Conservation (phyloP, 1,140 invertebrate genomes). For the Magallana gigas region DNA sequence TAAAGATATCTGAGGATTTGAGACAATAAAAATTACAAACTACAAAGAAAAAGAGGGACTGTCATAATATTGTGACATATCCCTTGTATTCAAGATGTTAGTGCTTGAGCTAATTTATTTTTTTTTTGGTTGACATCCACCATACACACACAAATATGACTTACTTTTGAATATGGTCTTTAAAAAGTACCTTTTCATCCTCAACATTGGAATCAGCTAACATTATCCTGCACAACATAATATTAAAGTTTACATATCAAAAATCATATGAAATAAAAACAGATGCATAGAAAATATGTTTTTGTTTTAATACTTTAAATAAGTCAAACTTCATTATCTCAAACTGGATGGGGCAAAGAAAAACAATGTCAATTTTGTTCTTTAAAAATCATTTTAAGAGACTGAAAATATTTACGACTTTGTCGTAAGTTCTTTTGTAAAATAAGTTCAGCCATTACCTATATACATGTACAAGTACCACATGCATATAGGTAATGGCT, state of each 20-base stretch:
- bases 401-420: too few relatives aligned
- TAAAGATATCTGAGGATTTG: too few relatives aligned
- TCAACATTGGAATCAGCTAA: background rate
- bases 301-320: background rate
- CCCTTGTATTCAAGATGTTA: too few relatives aligned
- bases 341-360: background rate
- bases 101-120: background rate
- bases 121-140: background rate
- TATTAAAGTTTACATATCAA: background rate
- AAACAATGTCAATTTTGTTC: too few relatives aligned
- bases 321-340: background rate
- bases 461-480: too few relatives aligned
- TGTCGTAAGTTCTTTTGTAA: too few relatives aligned
- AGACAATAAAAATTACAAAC: too few relatives aligned
- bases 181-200: background rate
- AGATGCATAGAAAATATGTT: background rate
- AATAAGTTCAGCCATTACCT: too few relatives aligned
- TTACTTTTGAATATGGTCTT: background rate
- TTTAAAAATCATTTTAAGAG: too few relatives aligned
- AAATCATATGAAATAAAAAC: constrained; percentile 1
- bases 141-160: background rate
- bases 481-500: background rate
- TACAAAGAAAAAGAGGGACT: too few relatives aligned
- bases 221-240: constrained; percentile 1
- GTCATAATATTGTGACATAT: too few relatives aligned